A percentile compares a stretch with the other conserved stretches of the same genome.
Evolutionary conservation across 2,797 vertebrate species (phyloP).

Genomic region (Arrhamphus sclerolepis): DNA sequence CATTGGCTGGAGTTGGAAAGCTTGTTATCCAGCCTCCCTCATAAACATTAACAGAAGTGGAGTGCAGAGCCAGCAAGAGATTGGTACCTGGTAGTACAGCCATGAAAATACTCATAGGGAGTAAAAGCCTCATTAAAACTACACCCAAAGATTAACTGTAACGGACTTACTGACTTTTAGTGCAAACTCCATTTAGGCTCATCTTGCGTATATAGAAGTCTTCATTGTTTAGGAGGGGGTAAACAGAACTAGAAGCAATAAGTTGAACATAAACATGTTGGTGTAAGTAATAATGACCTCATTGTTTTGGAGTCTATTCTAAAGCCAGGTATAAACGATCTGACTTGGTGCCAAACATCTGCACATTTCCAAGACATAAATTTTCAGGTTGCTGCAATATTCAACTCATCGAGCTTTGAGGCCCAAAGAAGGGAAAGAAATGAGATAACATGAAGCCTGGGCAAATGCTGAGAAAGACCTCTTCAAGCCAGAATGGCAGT

Average conservation of each 20-base stretch:
- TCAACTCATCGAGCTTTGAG: slow-evolving; percentile 65
- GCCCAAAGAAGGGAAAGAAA: slow-evolving; percentile 57
- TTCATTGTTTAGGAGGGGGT: slow-evolving; percentile 30
- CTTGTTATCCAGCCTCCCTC: slow-evolving; percentile 51
- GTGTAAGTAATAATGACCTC: slow-evolving; percentile 41
- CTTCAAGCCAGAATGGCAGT: slow-evolving; percentile 67
- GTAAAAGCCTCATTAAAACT: slow-evolving; percentile 66
- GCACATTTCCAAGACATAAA: slow-evolving; percentile 70
- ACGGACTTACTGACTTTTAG: slow-evolving; percentile 39
- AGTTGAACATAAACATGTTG: slow-evolving; percentile 23
- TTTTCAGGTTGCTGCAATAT: slow-evolving; percentile 66
- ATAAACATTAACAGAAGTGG: slow-evolving; percentile 62
- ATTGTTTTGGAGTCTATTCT: slow-evolving; percentile 36
- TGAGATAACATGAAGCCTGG: slow-evolving; percentile 38
- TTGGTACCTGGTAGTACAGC: slow-evolving; percentile 79
- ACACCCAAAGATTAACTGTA: slow-evolving; percentile 55
- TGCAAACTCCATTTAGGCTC: slow-evolving; percentile 32
- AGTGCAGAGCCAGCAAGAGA: slow-evolving; percentile 53
- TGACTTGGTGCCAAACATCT: slow-evolving; percentile 70
- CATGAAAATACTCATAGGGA: slow-evolving; percentile 56
- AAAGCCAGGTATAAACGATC: slow-evolving; percentile 63
- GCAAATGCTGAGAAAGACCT: slow-evolving; percentile 55
- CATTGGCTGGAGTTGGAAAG: slow-evolving; percentile 25
- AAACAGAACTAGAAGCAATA: slow-evolving; percentile 46
- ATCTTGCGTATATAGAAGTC: slow-evolving; percentile 25